phyloP scores from a whole-genome alignment of 2,113 vertebrate species.

The Sander lucioperca region DNA sequence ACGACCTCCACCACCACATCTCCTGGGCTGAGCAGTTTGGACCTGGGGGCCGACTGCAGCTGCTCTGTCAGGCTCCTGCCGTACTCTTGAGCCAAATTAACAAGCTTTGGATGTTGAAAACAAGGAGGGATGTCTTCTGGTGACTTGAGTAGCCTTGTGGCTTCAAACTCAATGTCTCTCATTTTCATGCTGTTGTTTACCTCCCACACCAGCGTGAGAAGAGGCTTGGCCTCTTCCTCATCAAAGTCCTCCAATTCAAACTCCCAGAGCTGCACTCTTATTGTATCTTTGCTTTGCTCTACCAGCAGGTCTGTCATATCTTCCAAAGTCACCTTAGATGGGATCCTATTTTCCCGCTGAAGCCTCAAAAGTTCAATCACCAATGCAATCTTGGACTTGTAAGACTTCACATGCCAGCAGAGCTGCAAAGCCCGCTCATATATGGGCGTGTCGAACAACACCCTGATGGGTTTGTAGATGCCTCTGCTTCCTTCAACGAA shows the following conservation, averaged over 20 bases:
- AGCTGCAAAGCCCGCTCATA: background rate
- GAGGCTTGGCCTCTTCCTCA: slow-evolving; percentile 1
- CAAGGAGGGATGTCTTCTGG: too few species aligned
- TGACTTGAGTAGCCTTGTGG: background rate
- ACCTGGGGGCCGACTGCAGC: too few species aligned
- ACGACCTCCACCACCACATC: too few species aligned
- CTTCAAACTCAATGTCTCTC: slow-evolving; percentile 16
- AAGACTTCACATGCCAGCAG: slow-evolving; percentile 20
- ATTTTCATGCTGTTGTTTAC: slow-evolving; percentile 14
- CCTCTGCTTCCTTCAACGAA: background rate
- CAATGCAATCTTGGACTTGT: slow-evolving; percentile 7
- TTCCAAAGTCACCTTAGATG: slow-evolving; percentile 12
- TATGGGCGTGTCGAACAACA: background rate
- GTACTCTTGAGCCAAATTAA: too few species aligned
- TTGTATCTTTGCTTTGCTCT: slow-evolving; percentile 11
- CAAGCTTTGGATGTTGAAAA: too few species aligned
- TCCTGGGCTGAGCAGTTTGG: too few species aligned
- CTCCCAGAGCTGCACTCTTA: background rate
- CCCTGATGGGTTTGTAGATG: background rate
- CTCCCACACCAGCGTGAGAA: slow-evolving; percentile 12
- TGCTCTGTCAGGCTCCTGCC: too few species aligned
- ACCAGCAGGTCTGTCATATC: slow-evolving; percentile 35
- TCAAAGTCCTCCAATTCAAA: slow-evolving; percentile 21
- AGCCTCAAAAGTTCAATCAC: slow-evolving; percentile 13
- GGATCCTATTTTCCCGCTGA: slow-evolving; percentile 33